Percentiles rank a stretch among this genome's conserved stretches.
Conservation (phyloP, 2,888 invertebrate species). For the Apodemia duryi region DNA sequence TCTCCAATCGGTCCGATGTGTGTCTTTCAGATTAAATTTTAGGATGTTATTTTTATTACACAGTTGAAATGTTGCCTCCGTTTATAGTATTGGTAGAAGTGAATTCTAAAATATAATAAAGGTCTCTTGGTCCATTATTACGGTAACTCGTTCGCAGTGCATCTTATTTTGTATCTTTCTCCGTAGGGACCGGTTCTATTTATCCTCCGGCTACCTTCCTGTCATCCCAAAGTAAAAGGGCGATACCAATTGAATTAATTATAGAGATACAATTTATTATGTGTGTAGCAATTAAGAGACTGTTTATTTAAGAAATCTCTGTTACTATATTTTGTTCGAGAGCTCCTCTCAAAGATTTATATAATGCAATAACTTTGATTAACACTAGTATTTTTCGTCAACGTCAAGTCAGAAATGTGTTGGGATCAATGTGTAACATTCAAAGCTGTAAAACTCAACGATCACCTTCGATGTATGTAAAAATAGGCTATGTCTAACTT, state of each 20-base stretch:
- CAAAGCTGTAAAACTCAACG: slow-evolving; percentile 74
- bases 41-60: neutral
- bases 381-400: slow-evolving; percentile 26
- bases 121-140: slow-evolving; percentile 1
- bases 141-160: slow-evolving; percentile 37
- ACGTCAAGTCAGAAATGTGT: slow-evolving; percentile 49
- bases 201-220: slow-evolving; percentile 25
- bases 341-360: neutral
- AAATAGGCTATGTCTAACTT: slow-evolving; percentile 74
- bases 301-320: neutral
- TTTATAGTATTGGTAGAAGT: too few species aligned
- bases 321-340: neutral
- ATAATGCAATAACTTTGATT: neutral
- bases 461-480: slow-evolving; percentile 61
- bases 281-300: neutral
- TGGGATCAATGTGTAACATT: slow-evolving; percentile 53
- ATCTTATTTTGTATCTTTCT: slow-evolving; percentile 32
- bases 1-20: neutral
- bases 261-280: slow-evolving; percentile 6
- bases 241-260: slow-evolving; percentile 19
- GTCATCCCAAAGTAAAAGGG: slow-evolving; percentile 26
- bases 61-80: neutral
- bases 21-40: neutral
- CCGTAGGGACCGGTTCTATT: slow-evolving; percentile 34
- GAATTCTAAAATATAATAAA: too few species aligned